Conservation (phyloP, 2,113 vertebrate genomes). For the Oryzias celebensis region DNA sequence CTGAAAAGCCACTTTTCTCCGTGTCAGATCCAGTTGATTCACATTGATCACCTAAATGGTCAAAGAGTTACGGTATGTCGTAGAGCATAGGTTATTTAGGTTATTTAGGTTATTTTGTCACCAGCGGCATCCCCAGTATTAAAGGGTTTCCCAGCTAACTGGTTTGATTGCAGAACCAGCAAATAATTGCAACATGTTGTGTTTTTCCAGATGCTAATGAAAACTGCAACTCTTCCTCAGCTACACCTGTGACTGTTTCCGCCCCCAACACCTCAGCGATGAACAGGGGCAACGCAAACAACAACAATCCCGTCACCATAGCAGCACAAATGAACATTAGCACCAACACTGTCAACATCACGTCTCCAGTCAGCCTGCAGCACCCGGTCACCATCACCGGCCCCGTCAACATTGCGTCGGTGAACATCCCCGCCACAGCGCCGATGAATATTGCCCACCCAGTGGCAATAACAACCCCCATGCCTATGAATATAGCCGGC, state of each 20-base stretch:
- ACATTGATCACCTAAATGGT: too few relatives aligned
- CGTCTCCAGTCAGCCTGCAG: slow-evolving; percentile 91
- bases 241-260: slow-evolving; percentile 74
- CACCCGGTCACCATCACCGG: slow-evolving; percentile 95
- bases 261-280: slow-evolving; percentile 75
- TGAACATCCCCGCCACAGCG: slow-evolving; percentile 87
- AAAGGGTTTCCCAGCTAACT: background rate
- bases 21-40: too few relatives aligned
- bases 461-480: slow-evolving; percentile 92
- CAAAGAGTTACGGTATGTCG: too few relatives aligned
- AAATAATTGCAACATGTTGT: background rate
- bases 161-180: background rate
- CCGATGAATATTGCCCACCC: slow-evolving; percentile 96
- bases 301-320: slow-evolving; percentile 90
- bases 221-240: slow-evolving; percentile 91
- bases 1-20: too few relatives aligned
- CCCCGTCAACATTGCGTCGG: slow-evolving; percentile 95
- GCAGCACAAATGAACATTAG: slow-evolving; percentile 97
- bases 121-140: too few relatives aligned
- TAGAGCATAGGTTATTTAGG: too few relatives aligned
- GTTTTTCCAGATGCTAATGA: slow-evolving; percentile 85
- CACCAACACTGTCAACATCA: slow-evolving; percentile 96
- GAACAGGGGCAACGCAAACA: slow-evolving; percentile 65
- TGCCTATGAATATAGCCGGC: slow-evolving; percentile 94
- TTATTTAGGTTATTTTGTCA: too few relatives aligned